Evolutionary conservation across 2,888 invertebrate species (phyloP), one percentile per base, ranked within the genome.

Genomic region (Chelonus formosanus): DNA sequence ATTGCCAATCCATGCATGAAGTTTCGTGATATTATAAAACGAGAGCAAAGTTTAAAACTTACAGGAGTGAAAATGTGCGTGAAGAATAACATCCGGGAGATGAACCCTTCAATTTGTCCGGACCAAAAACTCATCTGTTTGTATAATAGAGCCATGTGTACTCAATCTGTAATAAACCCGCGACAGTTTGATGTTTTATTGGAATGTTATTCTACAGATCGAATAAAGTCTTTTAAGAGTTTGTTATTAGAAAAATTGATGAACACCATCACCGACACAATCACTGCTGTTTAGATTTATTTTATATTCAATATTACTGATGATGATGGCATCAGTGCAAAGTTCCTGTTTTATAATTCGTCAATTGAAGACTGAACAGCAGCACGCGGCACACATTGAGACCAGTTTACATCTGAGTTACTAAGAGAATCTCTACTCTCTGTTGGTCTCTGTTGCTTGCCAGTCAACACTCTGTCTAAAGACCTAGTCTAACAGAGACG

Each of bases 131-230:
- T 50, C 57, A 43, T 44, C 8, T 32, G 57, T 50, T 58, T 58
- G 54, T 65, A 58, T 6, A 59, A 54, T 45, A 54, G 53, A 58
- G 58, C 65, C 65, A 65, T 65, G 59, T 65, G 65, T 53, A 50
- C 35, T 36, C 20, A 53, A 43, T 65, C 47, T 31, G 32, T 32
- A 57, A 47, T 43, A 4, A 52, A 60, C 5, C 20, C 56, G 36
- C 52, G 32, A 43, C 35, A 20, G 20, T 20, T 20, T 20, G 20
- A 20, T 20, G 4, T 43, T 20, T 20, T 20, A 20, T 20, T 20
- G 20, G 20, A 20, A 20, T 20, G 20, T 20, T 20, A 20, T 20
- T 20, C 20, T 20, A 20, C 20, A 1, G 2, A 20, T 20, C 20
- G 20, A 20, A 20, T 20, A 20, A n/a, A n/a, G 20, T 20, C 20